These are phyloP conservation scores for Aphelenchoides fujianensis DNA, from an alignment of 1,140 invertebrate species.

Conservation along the genomic window DNA sequence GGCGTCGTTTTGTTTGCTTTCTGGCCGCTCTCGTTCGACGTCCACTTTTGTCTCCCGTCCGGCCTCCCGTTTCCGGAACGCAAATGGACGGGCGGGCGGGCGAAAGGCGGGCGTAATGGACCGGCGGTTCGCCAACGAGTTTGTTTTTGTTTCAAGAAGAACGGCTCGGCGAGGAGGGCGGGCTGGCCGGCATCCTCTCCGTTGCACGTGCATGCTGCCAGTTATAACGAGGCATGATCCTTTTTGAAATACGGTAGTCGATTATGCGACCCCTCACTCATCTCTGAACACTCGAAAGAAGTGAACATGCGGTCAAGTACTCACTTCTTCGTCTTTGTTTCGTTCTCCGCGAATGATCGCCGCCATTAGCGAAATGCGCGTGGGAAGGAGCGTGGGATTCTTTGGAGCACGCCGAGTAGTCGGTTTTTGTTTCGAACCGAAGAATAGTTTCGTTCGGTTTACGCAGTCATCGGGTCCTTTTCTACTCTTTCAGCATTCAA, in stretches of 20 bases:
- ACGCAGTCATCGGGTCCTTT: neutral
- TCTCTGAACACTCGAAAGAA: neutral
- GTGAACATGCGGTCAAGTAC: neutral
- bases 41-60: too few species aligned
- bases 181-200: too few species aligned
- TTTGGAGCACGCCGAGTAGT: neutral
- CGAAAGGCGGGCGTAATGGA: neutral
- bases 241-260: too few species aligned
- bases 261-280: too few species aligned
- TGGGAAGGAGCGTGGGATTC: neutral
- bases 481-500: neutral
- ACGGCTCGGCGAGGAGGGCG: too few species aligned
- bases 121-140: neutral
- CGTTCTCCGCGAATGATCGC: neutral
- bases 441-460: neutral
- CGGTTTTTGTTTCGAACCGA: too few species aligned
- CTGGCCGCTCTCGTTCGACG: too few species aligned
- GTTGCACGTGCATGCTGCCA: too few species aligned
- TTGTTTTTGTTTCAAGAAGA: neutral
- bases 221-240: too few species aligned
- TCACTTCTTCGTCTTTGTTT: neutral
- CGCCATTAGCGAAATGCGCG: neutral
- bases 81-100: neutral
- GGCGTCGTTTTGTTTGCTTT: too few species aligned
- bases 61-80: conserved; percentile 4